phyloP scores from a whole-genome alignment of 2,888 invertebrate species.

The Linnaemya vulpina region DNA sequence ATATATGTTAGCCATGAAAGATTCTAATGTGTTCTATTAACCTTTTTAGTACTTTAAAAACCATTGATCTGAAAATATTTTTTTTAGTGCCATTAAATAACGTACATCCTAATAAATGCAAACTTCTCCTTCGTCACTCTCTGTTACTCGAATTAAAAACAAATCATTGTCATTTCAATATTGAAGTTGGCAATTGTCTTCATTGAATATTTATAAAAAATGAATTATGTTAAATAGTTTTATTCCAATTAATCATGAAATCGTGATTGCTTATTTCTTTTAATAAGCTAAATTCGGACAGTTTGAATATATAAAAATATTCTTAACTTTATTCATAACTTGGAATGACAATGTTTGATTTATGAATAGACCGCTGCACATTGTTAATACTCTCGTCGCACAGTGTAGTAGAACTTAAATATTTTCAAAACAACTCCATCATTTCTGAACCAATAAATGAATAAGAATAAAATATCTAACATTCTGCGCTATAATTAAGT shows the following conservation, averaged over 20 bases:
- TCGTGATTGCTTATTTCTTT: conserved; percentile 38
- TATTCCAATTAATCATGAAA: conserved; percentile 53
- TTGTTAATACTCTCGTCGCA: too few species aligned
- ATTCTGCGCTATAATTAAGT: too few species aligned
- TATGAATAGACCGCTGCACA: neutral
- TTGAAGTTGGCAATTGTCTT: neutral
- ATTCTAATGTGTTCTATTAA: too few species aligned
- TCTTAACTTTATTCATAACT: conserved; percentile 12
- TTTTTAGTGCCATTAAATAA: too few species aligned
- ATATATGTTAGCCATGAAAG: too few species aligned
- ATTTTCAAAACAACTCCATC: too few species aligned
- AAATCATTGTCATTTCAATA: conserved; percentile 19
- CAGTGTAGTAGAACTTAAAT: too few species aligned
- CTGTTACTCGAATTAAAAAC: neutral
- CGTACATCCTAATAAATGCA: neutral
- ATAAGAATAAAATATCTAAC: too few species aligned
- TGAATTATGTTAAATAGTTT: conserved; percentile 28
- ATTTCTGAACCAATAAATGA: too few species aligned
- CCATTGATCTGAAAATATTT: too few species aligned
- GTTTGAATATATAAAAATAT: neutral
- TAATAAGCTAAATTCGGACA: neutral
- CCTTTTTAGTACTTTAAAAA: too few species aligned
- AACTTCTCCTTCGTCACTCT: neutral
- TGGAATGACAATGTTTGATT: conserved; percentile 30
- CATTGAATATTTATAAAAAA: conserved; percentile 17